Base-by-base conservation (phyloP, 1,140 invertebrate species). In the Zophobas atratus region DNA sequence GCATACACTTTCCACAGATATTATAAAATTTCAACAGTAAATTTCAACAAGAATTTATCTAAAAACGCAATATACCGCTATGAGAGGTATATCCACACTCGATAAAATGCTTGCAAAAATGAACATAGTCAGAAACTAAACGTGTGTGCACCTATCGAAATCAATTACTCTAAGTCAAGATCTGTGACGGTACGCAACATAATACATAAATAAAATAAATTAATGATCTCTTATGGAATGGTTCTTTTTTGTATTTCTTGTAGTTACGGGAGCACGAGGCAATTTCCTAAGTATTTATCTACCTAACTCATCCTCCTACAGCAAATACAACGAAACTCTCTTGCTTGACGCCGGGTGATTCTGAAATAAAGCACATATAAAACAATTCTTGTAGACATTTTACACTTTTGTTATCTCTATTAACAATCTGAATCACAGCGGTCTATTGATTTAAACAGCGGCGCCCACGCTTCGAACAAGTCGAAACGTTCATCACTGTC, bases 1-100 rank as follows among this genome's bases (percentile, higher is more conserved):
- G 53, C 41, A 41, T 39, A 56, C 53, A 63, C 46, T 75, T 75
- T 43, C 41, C 41, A 75, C 46, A 75, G 51, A 75, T 41, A 63
- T 51, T n/a, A 78, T 78, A 78, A 80, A 80, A 78, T 78, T 80
- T 80, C 77, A 80, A 80, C 79, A 80, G 79, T 76, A 78, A 80
- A 80, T 77, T 80, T 80, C 79, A 80, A 80, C 79, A 80, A 80
- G 76, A 78, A 79, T 72, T 79, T 77, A 67, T 79, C 71, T 75
- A 80, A 77, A 79, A 74, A 77, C 71, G 67, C 43, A 67, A 67
- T 43, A 67, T 6, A 67, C 38, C 55, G 53, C 51, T 71, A 60
- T 63, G n/a, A 51, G 56, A 67, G 57, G 77, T 79, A 70, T 77
- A 67, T 75, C 48, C 70, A 51, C 8, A 36, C 41, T 51, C 53